Evolutionary conservation across 2,888 invertebrate species (phyloP).

Genomic region (Acutogordius australiensis): DNA sequence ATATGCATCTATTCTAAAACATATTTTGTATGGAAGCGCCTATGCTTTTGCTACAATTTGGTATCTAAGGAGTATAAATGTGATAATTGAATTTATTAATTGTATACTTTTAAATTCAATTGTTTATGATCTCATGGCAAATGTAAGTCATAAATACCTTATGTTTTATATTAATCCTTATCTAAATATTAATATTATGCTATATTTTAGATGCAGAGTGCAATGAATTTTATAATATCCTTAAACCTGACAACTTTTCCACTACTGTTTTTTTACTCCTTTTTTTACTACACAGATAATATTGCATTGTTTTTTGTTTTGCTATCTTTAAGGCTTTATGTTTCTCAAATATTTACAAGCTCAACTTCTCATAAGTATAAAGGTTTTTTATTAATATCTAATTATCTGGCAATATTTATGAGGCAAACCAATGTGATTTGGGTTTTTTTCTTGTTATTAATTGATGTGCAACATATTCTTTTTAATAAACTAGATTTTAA

Average conservation of each 20-base stretch:
- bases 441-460: slow-evolving; percentile 34
- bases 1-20: not conserved
- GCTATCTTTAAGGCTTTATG: slow-evolving; percentile 36
- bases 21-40: too few relatives aligned
- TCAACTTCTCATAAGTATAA: slow-evolving; percentile 24
- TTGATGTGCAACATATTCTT: not conserved
- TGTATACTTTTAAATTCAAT: too few relatives aligned
- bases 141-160: too few relatives aligned
- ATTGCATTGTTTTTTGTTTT: slow-evolving; percentile 44
- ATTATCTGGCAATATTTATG: slow-evolving; percentile 39
- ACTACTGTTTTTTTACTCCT: slow-evolving; percentile 59
- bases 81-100: slow-evolving; percentile 14
- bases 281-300: slow-evolving; percentile 73
- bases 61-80: not conserved
- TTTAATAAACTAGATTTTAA: too few relatives aligned
- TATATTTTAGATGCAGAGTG: too few relatives aligned
- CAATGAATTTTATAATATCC: too few relatives aligned
- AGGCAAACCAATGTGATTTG: slow-evolving; percentile 86
- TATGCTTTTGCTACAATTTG: not conserved
- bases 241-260: slow-evolving; percentile 43
- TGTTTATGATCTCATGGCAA: too few relatives aligned
- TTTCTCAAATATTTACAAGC: too few relatives aligned
- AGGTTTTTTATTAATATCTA: slow-evolving; percentile 17
- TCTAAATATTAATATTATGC: too few relatives aligned
- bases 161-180: too few relatives aligned